These are phyloP conservation scores for Clusia tigrina DNA, from an alignment of 2,888 invertebrate genomes.

Conservation along the genomic window DNA sequence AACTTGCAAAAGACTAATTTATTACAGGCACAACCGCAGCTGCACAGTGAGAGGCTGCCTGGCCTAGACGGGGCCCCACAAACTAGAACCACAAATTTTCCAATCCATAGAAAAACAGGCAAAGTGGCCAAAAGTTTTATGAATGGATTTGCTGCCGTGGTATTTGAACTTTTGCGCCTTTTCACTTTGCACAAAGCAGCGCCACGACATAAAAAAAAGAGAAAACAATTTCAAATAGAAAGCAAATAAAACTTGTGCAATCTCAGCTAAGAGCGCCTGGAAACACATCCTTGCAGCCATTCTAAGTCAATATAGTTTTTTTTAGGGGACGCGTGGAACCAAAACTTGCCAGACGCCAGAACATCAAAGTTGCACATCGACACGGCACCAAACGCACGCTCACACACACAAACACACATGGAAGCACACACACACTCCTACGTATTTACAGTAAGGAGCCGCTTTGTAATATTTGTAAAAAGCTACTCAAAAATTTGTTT, in stretches of 20 bases:
- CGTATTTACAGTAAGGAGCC: slow-evolving; percentile 29
- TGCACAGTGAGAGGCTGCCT: background rate
- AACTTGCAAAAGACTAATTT: slow-evolving; percentile 2
- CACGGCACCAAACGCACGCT: background rate
- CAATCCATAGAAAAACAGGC: background rate
- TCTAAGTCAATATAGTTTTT: background rate
- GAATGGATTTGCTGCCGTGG: slow-evolving; percentile 6
- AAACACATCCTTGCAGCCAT: background rate
- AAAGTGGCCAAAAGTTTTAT: slow-evolving; percentile 4
- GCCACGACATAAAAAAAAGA: background rate
- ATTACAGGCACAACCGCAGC: background rate
- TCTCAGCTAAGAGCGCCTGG: background rate
- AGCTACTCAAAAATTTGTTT: slow-evolving; percentile 37
- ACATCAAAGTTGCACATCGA: slow-evolving; percentile 17
- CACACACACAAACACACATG: slow-evolving; percentile 11
- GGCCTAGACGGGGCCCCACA: background rate
- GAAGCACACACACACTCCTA: slow-evolving; percentile 3
- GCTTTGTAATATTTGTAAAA: no score
- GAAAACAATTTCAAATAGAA: background rate
- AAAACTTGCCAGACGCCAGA: slow-evolving; percentile 28
- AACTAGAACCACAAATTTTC: slow-evolving; percentile 2
- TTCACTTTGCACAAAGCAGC: background rate
- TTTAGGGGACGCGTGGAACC: background rate
- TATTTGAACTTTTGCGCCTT: background rate
- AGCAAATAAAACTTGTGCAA: background rate